Base-by-base conservation (phyloP, 2,113 vertebrate species). In the Salvelinus namaycush region DNA sequence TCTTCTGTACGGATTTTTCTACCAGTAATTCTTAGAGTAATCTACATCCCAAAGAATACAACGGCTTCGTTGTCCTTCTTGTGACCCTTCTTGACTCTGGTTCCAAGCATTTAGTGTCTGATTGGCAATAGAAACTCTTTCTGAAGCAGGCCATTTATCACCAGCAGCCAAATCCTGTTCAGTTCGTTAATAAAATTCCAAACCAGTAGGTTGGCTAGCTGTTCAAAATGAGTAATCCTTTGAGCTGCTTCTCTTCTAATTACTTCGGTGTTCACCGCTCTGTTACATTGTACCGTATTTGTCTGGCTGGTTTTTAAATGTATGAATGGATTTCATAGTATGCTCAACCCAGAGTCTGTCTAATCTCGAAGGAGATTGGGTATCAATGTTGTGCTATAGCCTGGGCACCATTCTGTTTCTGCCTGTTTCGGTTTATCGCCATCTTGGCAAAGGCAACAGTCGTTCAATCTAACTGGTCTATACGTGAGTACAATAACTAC, bases 231-330 rank as follows among this genome's bases (percentile, higher is more conserved):
- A 12, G 1, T 79, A 64, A 79, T 75, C 77, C 31, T 60, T 3
- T 57, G 16, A 78, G 44, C 70, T 34, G 70, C 66, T 20, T 68
- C 24, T 6, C 13, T 59, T 29, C 27, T 6, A 48, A 27, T 67
- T 75, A 73, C 62, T 74, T 78, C 11, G 44, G 11, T 39, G 18
- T 9, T 67, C 65, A 67, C 27, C 20, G 13, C 24, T 66, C 72
- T 74, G 26, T 44, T 64, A 76, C 39, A 11, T 5, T 39, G n/a
- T 51, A 67, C 59, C 20, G 22, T 68, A 60, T 22, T 34, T 64
- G 57, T 76, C 67, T 67, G 39, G 2, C 48, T 62, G 66, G 64
- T 75, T 67, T 70, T 77, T 67, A 62, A 77, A 77, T 68, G 12
- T 67, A 72, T 73, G 72, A 77, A 31, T 27, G 57, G 39, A 73